Base-by-base conservation (phyloP, 2,113 vertebrate genomes). In the Gavia stellata region DNA sequence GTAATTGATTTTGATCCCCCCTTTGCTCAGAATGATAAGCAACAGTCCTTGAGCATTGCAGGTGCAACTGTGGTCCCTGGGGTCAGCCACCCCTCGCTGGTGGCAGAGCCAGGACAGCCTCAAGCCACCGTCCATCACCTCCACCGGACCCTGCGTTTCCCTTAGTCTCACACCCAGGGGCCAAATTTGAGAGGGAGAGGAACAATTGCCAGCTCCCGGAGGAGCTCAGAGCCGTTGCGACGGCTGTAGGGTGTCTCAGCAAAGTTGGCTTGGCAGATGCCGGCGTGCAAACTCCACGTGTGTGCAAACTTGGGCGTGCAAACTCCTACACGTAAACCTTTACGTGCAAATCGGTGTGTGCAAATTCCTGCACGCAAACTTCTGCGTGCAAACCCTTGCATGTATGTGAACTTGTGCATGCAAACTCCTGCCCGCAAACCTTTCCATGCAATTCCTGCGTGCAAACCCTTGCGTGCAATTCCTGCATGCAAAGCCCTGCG, bases 21-120 rank as follows among this genome's bases (percentile, higher is more conserved):
- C 29, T 81, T 96, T 36, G 72, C 81, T 56, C 59, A 12, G 68
- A 34, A 78, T 49, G 61, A 53, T 21, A 16, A 88, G 58, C 13
- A 21, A 20, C 12, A 10, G 33, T 25, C 58, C 42, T 36, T 0
- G 3, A 47, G 53, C 42, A 12, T 13, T 0, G 0, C 0, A 1
- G 45, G 12, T 10, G 38, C 10, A 15, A 1, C 26, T 3, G 36
- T 4, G 45, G 55, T 4, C 31, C 2, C 31, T 9, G 40, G 31
- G 66, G 13, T 55, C 31, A 15, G 53, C 5, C 49, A 19, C 15
- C 52, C 58, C 65, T 33, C 2, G 0, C 40, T 5, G 11, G 59
- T 18, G 67, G 33, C n/a, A 65, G 58, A 50, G 36, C 45, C 81
- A 62, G 73, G 34, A 9, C 59, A 52, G 7, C 45, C 59, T 52